Evolutionary conservation across 2,113 vertebrate species (phyloP).

Genomic region (Girardinichthys multiradiatus): DNA sequence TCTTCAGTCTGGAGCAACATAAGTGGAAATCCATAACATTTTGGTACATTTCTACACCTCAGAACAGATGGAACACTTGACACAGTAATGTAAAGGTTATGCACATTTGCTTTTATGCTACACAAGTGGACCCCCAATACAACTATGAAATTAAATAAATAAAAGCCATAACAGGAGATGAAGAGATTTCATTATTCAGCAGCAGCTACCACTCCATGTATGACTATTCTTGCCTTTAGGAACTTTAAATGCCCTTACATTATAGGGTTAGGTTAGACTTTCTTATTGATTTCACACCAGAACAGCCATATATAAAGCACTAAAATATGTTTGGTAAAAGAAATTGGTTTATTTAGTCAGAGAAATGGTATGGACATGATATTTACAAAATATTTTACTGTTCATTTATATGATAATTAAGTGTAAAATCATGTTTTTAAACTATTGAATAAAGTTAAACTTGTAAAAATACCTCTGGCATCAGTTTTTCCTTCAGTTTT

Average conservation of each 20-base stretch:
- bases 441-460: constrained; percentile 62
- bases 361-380: constrained; percentile 24
- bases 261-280: constrained; percentile 4
- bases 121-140: background rate
- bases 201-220: background rate
- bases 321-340: constrained; percentile 9
- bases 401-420: constrained; percentile 64
- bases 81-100: background rate
- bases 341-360: constrained; percentile 34
- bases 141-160: constrained; percentile 4
- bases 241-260: constrained; percentile 18
- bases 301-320: constrained; percentile 16
- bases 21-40: background rate
- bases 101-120: background rate
- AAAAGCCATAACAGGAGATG: constrained; percentile 45
- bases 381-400: constrained; percentile 50
- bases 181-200: background rate
- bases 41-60: too few species aligned
- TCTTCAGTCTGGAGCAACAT: background rate
- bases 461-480: constrained; percentile 9
- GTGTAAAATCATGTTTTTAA: constrained; percentile 65
- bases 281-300: constrained; percentile 1
- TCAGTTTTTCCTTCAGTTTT: background rate
- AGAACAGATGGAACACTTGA: too few species aligned
- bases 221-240: constrained; percentile 1